Conservation (phyloP, 2,797 vertebrate species). For the Varecia variegata region DNA sequence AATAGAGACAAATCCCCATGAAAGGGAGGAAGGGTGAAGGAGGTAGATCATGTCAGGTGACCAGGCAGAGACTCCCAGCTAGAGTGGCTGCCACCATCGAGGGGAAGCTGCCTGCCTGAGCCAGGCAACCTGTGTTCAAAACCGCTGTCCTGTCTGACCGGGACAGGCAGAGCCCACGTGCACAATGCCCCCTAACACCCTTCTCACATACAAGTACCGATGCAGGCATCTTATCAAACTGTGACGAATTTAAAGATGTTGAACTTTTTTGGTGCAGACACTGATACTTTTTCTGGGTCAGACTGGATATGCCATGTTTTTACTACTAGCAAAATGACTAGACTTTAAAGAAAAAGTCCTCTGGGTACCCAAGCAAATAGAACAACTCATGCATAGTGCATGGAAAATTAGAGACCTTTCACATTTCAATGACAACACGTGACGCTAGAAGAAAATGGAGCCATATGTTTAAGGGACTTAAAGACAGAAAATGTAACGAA, state of each 20-base stretch:
- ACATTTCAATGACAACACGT: background rate
- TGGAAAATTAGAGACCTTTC: background rate
- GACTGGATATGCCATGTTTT: background rate
- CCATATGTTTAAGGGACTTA: background rate
- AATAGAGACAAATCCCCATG: too few relatives aligned
- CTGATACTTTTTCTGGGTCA: background rate
- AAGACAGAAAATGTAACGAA: background rate
- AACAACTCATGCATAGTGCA: background rate
- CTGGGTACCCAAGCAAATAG: background rate
- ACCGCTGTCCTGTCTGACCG: too few relatives aligned
- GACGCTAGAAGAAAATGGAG: background rate
- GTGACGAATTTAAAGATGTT: background rate
- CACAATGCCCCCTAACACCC: rapidly evolving
- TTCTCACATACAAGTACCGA: rapidly evolving
- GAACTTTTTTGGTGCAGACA: background rate
- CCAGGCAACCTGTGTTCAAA: background rate
- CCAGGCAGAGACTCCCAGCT: background rate
- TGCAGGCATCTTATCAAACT: background rate
- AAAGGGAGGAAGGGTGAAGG: background rate
- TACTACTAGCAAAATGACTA: background rate
- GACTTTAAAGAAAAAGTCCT: background rate
- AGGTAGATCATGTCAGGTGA: background rate
- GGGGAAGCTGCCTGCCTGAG: background rate
- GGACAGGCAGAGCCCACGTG: background rate
- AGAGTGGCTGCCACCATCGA: background rate